A percentile compares a stretch with the other conserved stretches of the same genome.
phyloP scores from a whole-genome alignment of 2,888 invertebrate species.

The Apamea monoglypha region DNA sequence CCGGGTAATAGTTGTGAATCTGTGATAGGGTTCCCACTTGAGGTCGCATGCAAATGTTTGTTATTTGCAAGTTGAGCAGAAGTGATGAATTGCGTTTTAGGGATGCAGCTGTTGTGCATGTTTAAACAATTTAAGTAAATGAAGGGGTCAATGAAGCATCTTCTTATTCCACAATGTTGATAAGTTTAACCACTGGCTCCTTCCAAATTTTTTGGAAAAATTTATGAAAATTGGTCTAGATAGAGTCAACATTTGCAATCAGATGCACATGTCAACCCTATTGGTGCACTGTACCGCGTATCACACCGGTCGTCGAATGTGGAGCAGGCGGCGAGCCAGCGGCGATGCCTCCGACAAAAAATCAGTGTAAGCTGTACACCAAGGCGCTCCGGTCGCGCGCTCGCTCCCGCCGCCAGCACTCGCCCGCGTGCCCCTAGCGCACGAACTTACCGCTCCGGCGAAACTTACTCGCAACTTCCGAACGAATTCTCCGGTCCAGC shows the following conservation, averaged over 20 bases:
- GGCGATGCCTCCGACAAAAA: slow-evolving; percentile 89
- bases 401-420: slow-evolving; percentile 71
- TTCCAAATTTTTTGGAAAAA: neutral
- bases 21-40: slow-evolving; percentile 70
- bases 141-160: neutral
- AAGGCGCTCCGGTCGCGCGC: slow-evolving; percentile 86
- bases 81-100: neutral
- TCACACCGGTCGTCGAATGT: slow-evolving; percentile 89
- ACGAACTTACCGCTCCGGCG: slow-evolving; percentile 65
- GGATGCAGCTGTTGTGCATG: neutral
- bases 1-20: slow-evolving; percentile 78
- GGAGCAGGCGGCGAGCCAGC: slow-evolving; percentile 84
- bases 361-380: slow-evolving; percentile 89
- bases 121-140: neutral
- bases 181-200: neutral
- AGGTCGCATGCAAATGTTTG: slow-evolving; percentile 27
- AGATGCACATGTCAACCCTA: slow-evolving; percentile 69
- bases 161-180: neutral
- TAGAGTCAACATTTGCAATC: slow-evolving; percentile 8
- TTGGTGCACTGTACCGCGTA: slow-evolving; percentile 78
- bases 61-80: neutral
- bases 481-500: slow-evolving; percentile 49
- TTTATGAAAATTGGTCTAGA: neutral
- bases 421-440: slow-evolving; percentile 68
- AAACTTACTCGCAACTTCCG: slow-evolving; percentile 67